Base-by-base conservation (phyloP, 2,888 invertebrate species). In the Panopea generosa region DNA sequence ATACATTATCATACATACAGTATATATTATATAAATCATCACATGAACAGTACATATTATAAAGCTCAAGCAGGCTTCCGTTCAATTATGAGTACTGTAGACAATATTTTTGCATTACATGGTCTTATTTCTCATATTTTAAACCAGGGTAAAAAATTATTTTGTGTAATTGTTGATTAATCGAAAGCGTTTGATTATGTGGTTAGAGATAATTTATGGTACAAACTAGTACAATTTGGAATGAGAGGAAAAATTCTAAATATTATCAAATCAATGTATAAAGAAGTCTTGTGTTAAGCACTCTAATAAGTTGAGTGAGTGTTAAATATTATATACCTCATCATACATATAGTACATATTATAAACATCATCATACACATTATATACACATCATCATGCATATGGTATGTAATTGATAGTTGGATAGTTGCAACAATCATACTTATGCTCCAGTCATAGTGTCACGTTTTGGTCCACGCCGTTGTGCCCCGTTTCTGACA, bases 131-230 rank as follows among this genome's bases (percentile, higher is more conserved):
- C 56, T 29, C 9, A 33, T 56, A 20, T 56, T 18, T 2, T 56
- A 2, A 56, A 33, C 38, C 6, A 18, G 40, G 22, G 50, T n/a
- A 33, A 56, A 27, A 27, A 33, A n/a, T 22, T 65, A 11, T 56
- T 47, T 27, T 70, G 63, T 62, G 62, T 24, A 14, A 62, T 63
- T 33, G 18, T 70, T 11, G 62, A 70, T 26, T 56, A 38, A 16
- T 38, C 38, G 29, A 56, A 56, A 22, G 56, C 56, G 4, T 56
- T 56, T 40, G 56, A 56, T 27, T 24, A 24, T 45, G 29, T 66
- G 11, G 22, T 52, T 45, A 9, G 56, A 9, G 56, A 56, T n/a
- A 56, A 20, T 20, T 38, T 38, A 33, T 56, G 33, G 56, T 33
- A 2, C 40, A 56, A 38, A 40, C 14, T 56, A 40, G 38, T 56